Conservation (phyloP, 2,888 invertebrate genomes). For the Tuta absoluta region DNA sequence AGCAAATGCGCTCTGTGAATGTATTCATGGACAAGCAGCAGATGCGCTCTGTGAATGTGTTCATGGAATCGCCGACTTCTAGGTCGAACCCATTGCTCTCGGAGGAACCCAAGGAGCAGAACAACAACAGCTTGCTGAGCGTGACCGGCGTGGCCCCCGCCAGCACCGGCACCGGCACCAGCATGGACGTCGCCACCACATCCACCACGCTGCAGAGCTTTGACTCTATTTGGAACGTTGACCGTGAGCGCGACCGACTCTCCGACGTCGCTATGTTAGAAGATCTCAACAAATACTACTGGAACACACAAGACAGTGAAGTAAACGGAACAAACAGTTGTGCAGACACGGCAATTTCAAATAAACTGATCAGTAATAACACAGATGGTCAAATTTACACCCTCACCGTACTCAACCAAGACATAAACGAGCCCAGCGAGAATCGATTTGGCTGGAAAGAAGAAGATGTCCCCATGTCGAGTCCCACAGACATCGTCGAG, state of each 20-base stretch:
- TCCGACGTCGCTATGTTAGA: slow-evolving; percentile 89
- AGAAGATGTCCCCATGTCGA: slow-evolving; percentile 83
- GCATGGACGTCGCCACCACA: slow-evolving; percentile 65
- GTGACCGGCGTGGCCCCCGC: slow-evolving; percentile 55
- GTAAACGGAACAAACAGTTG: slow-evolving; percentile 78
- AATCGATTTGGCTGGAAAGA: slow-evolving; percentile 85
- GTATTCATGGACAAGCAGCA: slow-evolving; percentile 85
- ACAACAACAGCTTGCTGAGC: slow-evolving; percentile 82
- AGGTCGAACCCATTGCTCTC: slow-evolving; percentile 75
- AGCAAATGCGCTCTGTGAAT: slow-evolving; percentile 85
- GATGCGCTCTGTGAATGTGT: slow-evolving; percentile 85
- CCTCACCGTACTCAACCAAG: slow-evolving; percentile 91
- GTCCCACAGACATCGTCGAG: slow-evolving; percentile 82
- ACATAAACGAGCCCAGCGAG: slow-evolving; percentile 84
- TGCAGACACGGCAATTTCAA: slow-evolving; percentile 74
- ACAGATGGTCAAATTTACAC: slow-evolving; percentile 93
- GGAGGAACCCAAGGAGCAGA: slow-evolving; percentile 81
- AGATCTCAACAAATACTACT: slow-evolving; percentile 92
- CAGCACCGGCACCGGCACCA: slow-evolving; percentile 50
- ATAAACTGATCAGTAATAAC: slow-evolving; percentile 79
- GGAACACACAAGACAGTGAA: slow-evolving; percentile 84
- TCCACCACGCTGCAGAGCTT: slow-evolving; percentile 77
- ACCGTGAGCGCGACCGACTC: slow-evolving; percentile 86
- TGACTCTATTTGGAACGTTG: slow-evolving; percentile 85
- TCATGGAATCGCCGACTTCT: slow-evolving; percentile 82